phyloP scores from a whole-genome alignment of 1,140 invertebrate species.

The Holcopasites calliopsidis region DNA sequence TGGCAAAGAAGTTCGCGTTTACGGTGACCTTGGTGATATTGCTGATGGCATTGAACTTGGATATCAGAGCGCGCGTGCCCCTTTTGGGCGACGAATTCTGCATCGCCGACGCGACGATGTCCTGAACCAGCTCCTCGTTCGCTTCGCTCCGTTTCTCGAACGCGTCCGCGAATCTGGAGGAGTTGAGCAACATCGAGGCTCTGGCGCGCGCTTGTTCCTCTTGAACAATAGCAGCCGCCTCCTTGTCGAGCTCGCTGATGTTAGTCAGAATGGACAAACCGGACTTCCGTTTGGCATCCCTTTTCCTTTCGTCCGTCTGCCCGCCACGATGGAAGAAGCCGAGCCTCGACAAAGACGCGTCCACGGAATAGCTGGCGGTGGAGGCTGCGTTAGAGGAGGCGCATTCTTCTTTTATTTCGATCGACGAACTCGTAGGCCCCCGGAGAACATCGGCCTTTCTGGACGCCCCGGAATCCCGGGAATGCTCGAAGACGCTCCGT shows the following conservation, averaged over 20 bases:
- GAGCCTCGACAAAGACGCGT: constrained; percentile 66
- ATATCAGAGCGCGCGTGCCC: constrained; percentile 82
- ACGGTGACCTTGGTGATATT: constrained; percentile 82
- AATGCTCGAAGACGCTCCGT: constrained; percentile 73
- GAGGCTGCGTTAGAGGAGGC: constrained; percentile 46
- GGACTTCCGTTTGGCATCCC: constrained; percentile 80
- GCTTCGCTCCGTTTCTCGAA: constrained; percentile 70
- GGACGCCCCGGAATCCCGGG: constrained; percentile 46
- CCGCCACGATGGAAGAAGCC: constrained; percentile 71
- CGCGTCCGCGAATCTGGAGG: constrained; percentile 69
- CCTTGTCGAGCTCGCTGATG: constrained; percentile 89
- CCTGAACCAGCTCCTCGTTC: constrained; percentile 69
- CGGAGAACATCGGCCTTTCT: constrained; percentile 51
- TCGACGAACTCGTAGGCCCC: constrained; percentile 29
- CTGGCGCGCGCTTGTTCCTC: constrained; percentile 78
- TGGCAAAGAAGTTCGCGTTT: constrained; percentile 78
- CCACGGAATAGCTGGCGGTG: constrained; percentile 47
- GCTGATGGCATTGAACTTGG: constrained; percentile 83
- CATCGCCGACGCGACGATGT: constrained; percentile 70
- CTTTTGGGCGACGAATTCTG: constrained; percentile 72
- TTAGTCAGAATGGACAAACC: constrained; percentile 86
- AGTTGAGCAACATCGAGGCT: constrained; percentile 68
- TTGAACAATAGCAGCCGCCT: constrained; percentile 87
- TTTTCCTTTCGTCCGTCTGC: constrained; percentile 74
- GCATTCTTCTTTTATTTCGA: constrained; percentile 58